Evolutionary conservation across 2,797 vertebrate genomes (phyloP).

Genomic region (Bradypus variegatus): DNA sequence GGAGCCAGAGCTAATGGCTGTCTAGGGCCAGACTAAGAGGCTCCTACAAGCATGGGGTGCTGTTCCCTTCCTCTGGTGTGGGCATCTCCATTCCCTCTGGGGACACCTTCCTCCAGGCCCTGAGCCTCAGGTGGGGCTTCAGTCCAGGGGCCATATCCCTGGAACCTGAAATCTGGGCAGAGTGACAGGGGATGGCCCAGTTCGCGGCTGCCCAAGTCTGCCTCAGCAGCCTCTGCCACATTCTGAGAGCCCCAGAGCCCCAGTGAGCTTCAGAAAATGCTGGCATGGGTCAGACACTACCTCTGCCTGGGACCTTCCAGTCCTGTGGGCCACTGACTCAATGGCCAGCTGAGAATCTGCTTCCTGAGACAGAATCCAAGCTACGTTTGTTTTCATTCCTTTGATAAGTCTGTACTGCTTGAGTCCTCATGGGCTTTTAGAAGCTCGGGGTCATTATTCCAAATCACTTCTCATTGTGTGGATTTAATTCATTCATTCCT

Average conservation of each 20-base stretch:
- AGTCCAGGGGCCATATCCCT: not conserved
- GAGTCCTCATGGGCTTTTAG: not conserved
- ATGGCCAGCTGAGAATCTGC: not conserved
- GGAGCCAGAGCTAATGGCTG: not conserved
- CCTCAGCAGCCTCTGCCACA: not conserved
- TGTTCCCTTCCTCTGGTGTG: not conserved
- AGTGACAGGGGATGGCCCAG: not conserved
- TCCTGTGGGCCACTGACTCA: too few relatives aligned
- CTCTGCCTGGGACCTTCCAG: rapidly evolving
- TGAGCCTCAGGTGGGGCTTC: not conserved
- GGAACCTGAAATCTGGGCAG: not conserved
- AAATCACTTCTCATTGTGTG: rapidly evolving
- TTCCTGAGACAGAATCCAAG: too few relatives aligned
- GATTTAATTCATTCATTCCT: not conserved
- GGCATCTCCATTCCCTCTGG: not conserved
- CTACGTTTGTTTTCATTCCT: rapidly evolving
- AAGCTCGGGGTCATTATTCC: rapidly evolving
- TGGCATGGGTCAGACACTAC: rapidly evolving
- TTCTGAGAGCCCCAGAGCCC: too few relatives aligned
- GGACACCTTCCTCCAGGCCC: too few relatives aligned
- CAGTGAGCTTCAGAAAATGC: rapidly evolving
- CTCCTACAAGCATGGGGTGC: too few relatives aligned
- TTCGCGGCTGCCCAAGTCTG: too few relatives aligned
- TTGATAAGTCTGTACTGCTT: rapidly evolving
- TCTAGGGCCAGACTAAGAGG: rapidly evolving